Evolutionary conservation across 1,140 invertebrate genomes (phyloP), one percentile per base, ranked within the genome.

Genomic region (Galleria mellonella): DNA sequence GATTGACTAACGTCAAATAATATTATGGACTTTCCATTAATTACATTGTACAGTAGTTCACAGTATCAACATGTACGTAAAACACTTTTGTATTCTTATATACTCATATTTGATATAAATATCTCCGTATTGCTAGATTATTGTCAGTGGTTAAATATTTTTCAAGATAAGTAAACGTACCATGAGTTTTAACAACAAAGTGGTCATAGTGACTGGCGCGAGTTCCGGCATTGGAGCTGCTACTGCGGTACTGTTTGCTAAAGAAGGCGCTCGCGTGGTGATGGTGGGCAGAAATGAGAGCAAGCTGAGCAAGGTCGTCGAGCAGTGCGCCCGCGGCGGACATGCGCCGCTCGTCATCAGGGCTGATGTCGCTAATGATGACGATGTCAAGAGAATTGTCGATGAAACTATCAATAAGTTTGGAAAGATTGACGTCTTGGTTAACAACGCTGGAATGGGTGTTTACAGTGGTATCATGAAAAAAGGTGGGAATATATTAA

Each of bases 361-460:
- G 28, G 92, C 89, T 2, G 92, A 94, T 55, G 39, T 93, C 1
- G 88, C 86, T 0, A 88, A 89, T 36, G 91, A 92, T 65, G 65
- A 65, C 9, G 91, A 92, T 60, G 83, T 84, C 1, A 64, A 88
- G 56, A 86, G 76, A 9, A 86, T 92, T 38, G 47, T 92, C 2
- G 67, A 91, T 2, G 66, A 78, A 4, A 89, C 89, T 0, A 69
- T 91, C 9, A 58, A 87, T 17, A 72, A 87, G 28, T 91, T 87
- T 70, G 87, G 88, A 3, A 87, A 86, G 65, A 55, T 92, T 8
- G 89, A 92, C 69, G 77, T 92, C 29, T 66, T 92, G 7, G 83
- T 94, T 1, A 94, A 94, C 65, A 92, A 91, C 86, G 93, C 92
- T 36, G 93, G 94, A 4, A 89, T 92, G 46, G 54, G 94, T 13